phyloP scores from a whole-genome alignment of 2,888 invertebrate species.

The Sarcophaga subvicina region DNA sequence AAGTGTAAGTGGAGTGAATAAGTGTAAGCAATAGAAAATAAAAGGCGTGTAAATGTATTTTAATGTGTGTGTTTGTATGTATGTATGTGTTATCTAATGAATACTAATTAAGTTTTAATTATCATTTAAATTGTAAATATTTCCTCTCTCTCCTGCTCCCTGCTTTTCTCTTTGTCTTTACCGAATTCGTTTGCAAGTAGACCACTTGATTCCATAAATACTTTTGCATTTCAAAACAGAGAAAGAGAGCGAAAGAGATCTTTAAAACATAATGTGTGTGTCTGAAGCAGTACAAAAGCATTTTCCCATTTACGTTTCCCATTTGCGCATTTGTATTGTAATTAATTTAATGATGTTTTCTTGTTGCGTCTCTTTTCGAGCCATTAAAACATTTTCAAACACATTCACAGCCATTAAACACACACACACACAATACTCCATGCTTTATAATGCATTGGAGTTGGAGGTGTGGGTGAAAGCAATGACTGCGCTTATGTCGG shows the following conservation, averaged over 20 bases:
- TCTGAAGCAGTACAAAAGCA: not conserved
- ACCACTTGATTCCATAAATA: not conserved
- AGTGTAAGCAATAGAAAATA: too few relatives aligned
- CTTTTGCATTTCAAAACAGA: not conserved
- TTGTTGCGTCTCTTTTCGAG: not conserved
- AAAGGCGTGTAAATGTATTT: too few relatives aligned
- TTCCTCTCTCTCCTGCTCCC: not conserved
- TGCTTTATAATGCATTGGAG: too few relatives aligned
- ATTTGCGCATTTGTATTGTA: not conserved
- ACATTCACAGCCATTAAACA: not conserved
- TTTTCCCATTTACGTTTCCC: not conserved
- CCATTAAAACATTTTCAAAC: not conserved
- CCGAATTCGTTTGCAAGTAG: not conserved
- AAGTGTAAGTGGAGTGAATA: too few relatives aligned
- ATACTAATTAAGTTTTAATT: constrained; percentile 32
- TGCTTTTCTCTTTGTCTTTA: not conserved
- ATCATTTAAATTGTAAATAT: constrained; percentile 30
- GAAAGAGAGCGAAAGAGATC: not conserved
- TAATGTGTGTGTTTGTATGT: not conserved
- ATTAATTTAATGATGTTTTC: constrained; percentile 46
- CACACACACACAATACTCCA: not conserved
- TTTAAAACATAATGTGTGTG: too few relatives aligned
- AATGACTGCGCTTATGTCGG: too few relatives aligned
- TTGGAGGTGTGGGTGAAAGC: too few relatives aligned
- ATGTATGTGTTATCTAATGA: constrained; percentile 13